A percentile compares a stretch with the other conserved stretches of the same genome.
Evolutionary conservation across 2,888 invertebrate species (phyloP).

Genomic region (Thymelicus lineola): DNA sequence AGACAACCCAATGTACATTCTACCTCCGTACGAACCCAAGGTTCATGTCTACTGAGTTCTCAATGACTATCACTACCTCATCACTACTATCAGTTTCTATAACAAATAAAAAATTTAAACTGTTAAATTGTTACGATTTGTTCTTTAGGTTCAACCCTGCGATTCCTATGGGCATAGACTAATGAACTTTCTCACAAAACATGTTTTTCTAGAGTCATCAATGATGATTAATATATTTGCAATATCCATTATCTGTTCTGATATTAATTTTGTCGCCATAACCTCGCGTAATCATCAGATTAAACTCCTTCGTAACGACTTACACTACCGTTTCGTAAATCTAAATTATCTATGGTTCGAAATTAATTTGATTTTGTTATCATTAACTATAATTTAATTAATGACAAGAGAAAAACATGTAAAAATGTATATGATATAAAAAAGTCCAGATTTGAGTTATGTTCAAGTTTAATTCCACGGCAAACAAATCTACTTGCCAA

Average conservation of each 20-base stretch:
- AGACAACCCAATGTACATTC: too few species aligned
- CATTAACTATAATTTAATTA: too few species aligned
- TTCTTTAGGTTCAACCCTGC: constrained; percentile 2
- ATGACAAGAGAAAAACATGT: too few species aligned
- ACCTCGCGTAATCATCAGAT: constrained; percentile 5
- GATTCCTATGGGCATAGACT: background rate
- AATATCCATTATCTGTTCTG: constrained; percentile 24
- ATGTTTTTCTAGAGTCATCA: constrained; percentile 28
- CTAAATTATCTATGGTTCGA: background rate
- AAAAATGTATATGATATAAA: too few species aligned
- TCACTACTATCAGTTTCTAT: too few species aligned
- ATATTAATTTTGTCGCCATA: constrained; percentile 15
- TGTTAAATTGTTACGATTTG: background rate
- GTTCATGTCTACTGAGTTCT: too few species aligned
- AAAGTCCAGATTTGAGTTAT: too few species aligned
- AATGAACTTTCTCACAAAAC: constrained; percentile 33
- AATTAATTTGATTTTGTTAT: background rate
- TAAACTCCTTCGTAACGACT: background rate
- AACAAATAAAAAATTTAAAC: background rate
- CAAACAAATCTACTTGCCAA: too few species aligned
- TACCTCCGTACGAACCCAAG: too few species aligned
- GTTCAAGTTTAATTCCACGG: too few species aligned
- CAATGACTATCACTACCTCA: too few species aligned
- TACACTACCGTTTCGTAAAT: constrained; percentile 2
- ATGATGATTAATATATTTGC: constrained; percentile 22